Evolutionary conservation across 92 coral and sea anemone genomes (phyloP), one percentile per base, ranked within the genome.

Genomic region (Pocillopora grandis): DNA sequence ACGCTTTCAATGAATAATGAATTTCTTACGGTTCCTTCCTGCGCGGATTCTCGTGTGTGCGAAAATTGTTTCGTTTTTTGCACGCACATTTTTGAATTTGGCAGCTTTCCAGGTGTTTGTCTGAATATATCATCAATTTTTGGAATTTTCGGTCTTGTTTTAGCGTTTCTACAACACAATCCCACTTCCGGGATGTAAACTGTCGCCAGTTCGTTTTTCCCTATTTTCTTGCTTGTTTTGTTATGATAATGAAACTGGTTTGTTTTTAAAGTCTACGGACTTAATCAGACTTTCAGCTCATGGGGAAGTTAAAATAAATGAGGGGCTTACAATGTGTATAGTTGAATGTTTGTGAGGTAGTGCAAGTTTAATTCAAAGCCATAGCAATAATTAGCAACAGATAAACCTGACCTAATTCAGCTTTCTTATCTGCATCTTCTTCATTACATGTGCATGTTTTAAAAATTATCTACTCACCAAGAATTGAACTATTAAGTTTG

Each of bases 131-230:
- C 13, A 37, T 20, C 0, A 1, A n/a, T 13, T 7, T 14, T 8
- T 76, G 67, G 58, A 6, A 42, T 65, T 36, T 70, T 59, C 37
- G 36, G 21, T 23, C 76, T 33, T 80, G 74, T 57, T 58, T 33
- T 58, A 58, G 60, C 27, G 9, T 23, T 57, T 67, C 19, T 57
- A 19, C 9, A 17, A 18, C 15, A 36, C 64, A 48, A 21, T 64
- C 64, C 42, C 15, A 75, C 81, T 75, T 75, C 81, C 87, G 80
- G 87, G 73, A 75, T 19, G 16, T 67, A 76, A 76, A 13, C 11
- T 37, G 59, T 68, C 37, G 72, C n/a, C 65, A 31, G 36, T 58
- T 70, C 67, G 62, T 33, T 15, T 65, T 65, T 58, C 55, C 18
- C 11, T 23, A 6, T 10, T 75, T 55, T 67, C 69, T 52, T 56